Conservation (phyloP, 2,888 invertebrate genomes). For the Yponomeuta plumbellus region DNA sequence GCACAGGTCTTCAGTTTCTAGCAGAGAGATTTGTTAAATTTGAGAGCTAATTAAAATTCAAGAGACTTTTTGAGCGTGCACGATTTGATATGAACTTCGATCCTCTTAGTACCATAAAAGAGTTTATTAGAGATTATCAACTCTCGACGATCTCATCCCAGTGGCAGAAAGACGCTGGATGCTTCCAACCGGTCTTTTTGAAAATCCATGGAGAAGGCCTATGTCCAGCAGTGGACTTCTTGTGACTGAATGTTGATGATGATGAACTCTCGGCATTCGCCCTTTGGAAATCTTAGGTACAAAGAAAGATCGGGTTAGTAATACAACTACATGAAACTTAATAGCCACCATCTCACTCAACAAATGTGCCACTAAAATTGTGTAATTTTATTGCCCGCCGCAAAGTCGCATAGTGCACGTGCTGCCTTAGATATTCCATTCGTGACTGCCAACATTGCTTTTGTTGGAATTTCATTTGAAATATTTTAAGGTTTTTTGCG, state of each 20-base stretch:
- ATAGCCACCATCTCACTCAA: not conserved
- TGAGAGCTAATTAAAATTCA: too few species aligned
- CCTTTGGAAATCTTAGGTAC: not conserved
- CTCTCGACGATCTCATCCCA: too few species aligned
- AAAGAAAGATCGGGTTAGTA: not conserved
- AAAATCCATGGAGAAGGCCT: too few species aligned
- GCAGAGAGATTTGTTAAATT: too few species aligned
- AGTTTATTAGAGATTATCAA: not conserved
- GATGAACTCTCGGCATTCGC: too few species aligned
- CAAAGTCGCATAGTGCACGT: conserved; percentile 28
- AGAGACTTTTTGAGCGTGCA: too few species aligned
- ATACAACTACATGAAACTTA: not conserved
- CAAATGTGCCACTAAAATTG: conserved; percentile 1
- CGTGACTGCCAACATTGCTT: conserved; percentile 53
- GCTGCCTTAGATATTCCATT: conserved; percentile 38
- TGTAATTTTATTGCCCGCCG: not conserved
- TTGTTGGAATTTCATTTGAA: conserved; percentile 25
- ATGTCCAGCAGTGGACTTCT: too few species aligned
- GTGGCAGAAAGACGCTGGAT: too few species aligned
- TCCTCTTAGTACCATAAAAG: not conserved
- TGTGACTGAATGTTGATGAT: too few species aligned
- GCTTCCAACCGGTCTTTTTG: too few species aligned
- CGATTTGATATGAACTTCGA: not conserved
- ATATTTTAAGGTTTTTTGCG: conserved; percentile 59
- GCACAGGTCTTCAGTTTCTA: too few species aligned